Evolutionary conservation across 2,797 vertebrate genomes (phyloP), one percentile per base, ranked within the genome.

Genomic region (Discoglossus pictus): DNA sequence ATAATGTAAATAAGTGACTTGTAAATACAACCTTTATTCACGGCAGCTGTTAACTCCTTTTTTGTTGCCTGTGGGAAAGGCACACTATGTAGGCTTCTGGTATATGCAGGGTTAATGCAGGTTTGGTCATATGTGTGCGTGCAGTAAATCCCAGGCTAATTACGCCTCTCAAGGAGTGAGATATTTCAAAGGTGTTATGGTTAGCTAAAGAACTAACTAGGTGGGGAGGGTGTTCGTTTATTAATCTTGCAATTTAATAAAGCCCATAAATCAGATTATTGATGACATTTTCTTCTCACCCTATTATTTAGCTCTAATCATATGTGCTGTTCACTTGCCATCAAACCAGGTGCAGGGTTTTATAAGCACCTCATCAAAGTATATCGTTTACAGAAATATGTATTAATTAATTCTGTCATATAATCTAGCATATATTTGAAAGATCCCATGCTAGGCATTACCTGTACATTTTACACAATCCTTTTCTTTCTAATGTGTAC

Each of bases 1-100:
- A 71, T 17, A 71, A 71, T 71, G 68, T 71, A 71, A 64, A 71
- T 71, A 64, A 25, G 25, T 42, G 36, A 38, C 43, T 43, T 50
- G 52, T 56, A 42, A 43, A 63, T 21, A 10, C 34, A 70, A 21
- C 39, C 24, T 34, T 34, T 64, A 7, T 47, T 62, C 43, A 43
- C 39, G n/a, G 17, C 31, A 27, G 31, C 35, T 70, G 4, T 63
- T 70, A 70, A 70, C 56, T 20, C 55, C 35, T 27, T 51, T 8
- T 2, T 11, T 25, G 3, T 18, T 25, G 18, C 46, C 38, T 52
- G n/a, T 25, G 13, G 20, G 17, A 10, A 51, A 42, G 15, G 10
- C 18, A 44, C 20, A 20, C 27, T 35, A 20, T 51, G 6, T 25
- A 34, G 9, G 20, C 43, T 39, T 13, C 20, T 24, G 20, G 5